These are phyloP conservation scores for Sinosuthora webbiana DNA, from an alignment of 2,113 vertebrate species.

Conservation along the genomic window DNA sequence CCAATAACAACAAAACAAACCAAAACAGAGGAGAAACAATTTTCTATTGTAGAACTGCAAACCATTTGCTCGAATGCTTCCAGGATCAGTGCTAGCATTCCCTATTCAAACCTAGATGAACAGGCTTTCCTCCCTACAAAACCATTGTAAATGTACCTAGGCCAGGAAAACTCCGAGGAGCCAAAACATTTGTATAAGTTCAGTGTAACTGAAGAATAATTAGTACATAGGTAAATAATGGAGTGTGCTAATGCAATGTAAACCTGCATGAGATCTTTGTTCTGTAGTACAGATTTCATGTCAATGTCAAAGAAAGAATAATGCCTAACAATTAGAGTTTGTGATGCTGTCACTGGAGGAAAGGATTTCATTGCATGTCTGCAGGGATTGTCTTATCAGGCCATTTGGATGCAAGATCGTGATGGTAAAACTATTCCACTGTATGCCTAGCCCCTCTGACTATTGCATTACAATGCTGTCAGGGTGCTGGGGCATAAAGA, in stretches of 20 bases:
- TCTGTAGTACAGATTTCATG: not conserved
- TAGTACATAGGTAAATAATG: not conserved
- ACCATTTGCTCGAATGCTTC: not conserved
- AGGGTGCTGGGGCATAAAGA: slow-evolving; percentile 24
- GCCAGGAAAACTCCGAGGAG: not conserved
- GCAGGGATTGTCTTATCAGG: slow-evolving; percentile 59
- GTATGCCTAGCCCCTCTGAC: slow-evolving; percentile 38
- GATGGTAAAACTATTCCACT: slow-evolving; percentile 52
- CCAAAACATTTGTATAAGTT: not conserved
- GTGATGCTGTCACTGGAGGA: slow-evolving; percentile 41
- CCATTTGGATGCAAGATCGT: slow-evolving; percentile 59
- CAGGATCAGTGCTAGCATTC: not conserved
- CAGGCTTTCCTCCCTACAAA: not conserved
- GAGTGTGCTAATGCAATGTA: not conserved
- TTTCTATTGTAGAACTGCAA: not conserved
- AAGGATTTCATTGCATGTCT: slow-evolving; percentile 55
- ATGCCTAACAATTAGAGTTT: slow-evolving; percentile 52
- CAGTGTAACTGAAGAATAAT: not conserved
- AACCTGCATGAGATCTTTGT: not conserved
- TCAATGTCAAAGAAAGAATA: slow-evolving; percentile 55
- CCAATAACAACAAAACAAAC: no score
- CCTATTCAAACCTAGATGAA: not conserved
- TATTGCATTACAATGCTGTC: slow-evolving; percentile 42
- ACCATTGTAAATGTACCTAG: not conserved
- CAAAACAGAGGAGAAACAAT: not conserved